Base-by-base conservation (phyloP, 1,140 invertebrate species). In the Drosophila mayri region DNA sequence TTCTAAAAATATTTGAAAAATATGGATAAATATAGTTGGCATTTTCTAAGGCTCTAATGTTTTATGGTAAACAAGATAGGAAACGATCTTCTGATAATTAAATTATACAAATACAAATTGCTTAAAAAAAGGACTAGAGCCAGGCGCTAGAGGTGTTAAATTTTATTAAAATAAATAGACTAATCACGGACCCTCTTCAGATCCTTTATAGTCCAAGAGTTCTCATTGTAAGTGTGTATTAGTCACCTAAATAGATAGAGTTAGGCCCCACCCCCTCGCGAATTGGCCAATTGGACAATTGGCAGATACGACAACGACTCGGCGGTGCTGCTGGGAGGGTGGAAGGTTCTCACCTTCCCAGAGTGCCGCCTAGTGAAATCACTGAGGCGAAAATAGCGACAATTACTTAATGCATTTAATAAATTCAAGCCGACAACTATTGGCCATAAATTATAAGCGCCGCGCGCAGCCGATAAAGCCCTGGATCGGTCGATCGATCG, bases 401-500 rank as follows among this genome's bases (percentile, higher is more conserved):
- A 84, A 84, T 84, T 80, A 85, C 77, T 84, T 83, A 83, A 82
- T 64, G 72, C 80, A 82, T 76, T 81, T 81, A 83, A 83, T 76
- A 79, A 79, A 83, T 84, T 79, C 81, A 85, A 64, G 73, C 54
- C 49, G 46, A 30, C 57, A 57, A 66, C 58, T 64, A 63, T 49
- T 40, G 54, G 55, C 79, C 64, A 82, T 82, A 82, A 82, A 82
- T 82, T 75, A 74, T 54, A 82, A 74, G 62, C 79, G 72, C 54
- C 43, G 30, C 30, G 25, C 10, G 25, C 10, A 18, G 46, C 47
- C 55, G 80, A 82, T 82, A 83, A 71, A 30, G 63, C 63, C 63
- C 57, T 61, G 55, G 63, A 68, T 68, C 59, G 59, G 38, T 52
- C 20, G 55, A 9, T 8, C 43, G 55, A 28, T 12, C 55, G 38